These are phyloP conservation scores for Heliconius sara DNA, from an alignment of 2,888 invertebrate species.

Conservation along the genomic window DNA sequence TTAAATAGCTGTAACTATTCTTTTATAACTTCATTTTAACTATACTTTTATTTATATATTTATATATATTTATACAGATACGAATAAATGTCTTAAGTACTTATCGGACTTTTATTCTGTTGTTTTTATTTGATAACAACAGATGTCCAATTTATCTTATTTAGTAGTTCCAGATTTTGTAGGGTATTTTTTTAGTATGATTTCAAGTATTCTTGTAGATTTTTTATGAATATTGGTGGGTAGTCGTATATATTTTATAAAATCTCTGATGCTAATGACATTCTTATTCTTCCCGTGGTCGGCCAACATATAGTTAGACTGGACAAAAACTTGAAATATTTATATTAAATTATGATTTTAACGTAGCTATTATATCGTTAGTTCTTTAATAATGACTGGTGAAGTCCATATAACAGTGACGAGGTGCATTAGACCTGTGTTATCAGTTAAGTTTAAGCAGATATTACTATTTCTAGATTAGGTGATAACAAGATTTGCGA, in stretches of 20 bases:
- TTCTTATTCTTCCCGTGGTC: not conserved
- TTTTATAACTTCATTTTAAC: no score
- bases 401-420: conserved; percentile 47
- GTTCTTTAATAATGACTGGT: conserved; percentile 40
- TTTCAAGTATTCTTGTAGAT: not conserved
- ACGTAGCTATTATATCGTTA: conserved; percentile 1
- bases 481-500: conserved; percentile 3
- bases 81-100: no score
- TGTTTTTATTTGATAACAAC: no score
- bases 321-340: not conserved
- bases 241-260: not conserved
- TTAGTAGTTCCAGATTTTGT: no score
- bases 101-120: no score
- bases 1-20: no score
- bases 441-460: conserved; percentile 45
- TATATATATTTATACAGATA: no score
- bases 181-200: not conserved
- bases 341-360: conserved; percentile 20
- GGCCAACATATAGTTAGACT: not conserved
- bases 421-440: conserved; percentile 41
- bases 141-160: no score
- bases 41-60: no score
- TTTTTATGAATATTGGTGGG: not conserved
- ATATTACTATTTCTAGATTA: conserved; percentile 27
- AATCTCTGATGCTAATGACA: not conserved